Evolutionary conservation across 2,113 vertebrate species (phyloP), one percentile per base, ranked within the genome.

Genomic region (Melospiza melodia): DNA sequence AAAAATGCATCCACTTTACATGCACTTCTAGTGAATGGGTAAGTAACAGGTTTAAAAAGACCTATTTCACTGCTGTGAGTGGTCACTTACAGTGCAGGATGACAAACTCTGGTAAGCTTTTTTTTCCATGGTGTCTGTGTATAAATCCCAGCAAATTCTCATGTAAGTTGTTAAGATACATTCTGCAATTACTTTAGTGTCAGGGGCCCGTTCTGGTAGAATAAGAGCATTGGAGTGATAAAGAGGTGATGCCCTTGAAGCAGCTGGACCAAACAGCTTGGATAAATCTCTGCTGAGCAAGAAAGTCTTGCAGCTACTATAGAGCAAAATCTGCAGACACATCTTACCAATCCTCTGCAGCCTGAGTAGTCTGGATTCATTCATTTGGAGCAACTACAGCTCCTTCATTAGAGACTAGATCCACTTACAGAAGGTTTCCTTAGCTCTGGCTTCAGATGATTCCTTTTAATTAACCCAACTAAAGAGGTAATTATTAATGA

Each of bases 1-100:
- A 98, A 97, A 94, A 98, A 99, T 24, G 95, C 96, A 5, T 98
- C 98, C 17, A 98, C 98, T 30, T 94, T 99, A 79, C 99, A 99
- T 1, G 98, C 94, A 5, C 97, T 99, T 13, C 97, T 99, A 90
- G 98, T 98, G 84, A 98, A 98, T 82, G 96, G 99, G 99, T 98
- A 98, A 98, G 99, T 97, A 89, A 75, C 11, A 61, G 39, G 44
- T 41, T 35, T 78, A 91, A 92, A 37, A 65, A 51, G 31, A 69
- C 48, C 61, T 76, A 5, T 68, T 93, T 78, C 24, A 49, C 33
- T 57, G 73, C n/a, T 77, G 8, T 83, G 22, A 18, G 13, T 44
- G 58, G 31, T 75, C 17, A 15, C 23, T 57, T 46, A 23, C 28
- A 63, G 3, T 20, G 37, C 49, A 79, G 62, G 20, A 58, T 73